phyloP scores from a whole-genome alignment of 2,113 vertebrate genomes.

The Menura novaehollandiae region DNA sequence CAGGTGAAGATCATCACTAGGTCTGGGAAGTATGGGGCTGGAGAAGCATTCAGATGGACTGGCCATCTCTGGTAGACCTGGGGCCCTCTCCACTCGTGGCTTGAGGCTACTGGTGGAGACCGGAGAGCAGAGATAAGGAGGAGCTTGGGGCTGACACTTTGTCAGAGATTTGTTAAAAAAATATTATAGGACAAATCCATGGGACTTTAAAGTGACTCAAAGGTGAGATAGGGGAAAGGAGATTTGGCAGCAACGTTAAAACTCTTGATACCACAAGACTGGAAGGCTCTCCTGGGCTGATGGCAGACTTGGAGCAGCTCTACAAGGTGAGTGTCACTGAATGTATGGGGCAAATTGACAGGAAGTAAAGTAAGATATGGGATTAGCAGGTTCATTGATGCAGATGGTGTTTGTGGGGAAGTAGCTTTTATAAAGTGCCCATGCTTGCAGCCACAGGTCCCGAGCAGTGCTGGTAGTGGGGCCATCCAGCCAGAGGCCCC shows the following conservation, averaged over 20 bases:
- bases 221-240: neutral
- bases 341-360: neutral
- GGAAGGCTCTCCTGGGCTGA: neutral
- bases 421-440: neutral
- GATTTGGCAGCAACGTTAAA: neutral
- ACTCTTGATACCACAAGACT: neutral
- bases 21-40: neutral
- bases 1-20: neutral
- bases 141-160: neutral
- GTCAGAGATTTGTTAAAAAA: neutral
- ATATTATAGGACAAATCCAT: neutral
- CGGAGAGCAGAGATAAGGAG: neutral
- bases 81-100: too few species aligned
- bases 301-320: neutral
- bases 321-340: neutral
- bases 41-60: neutral
- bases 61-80: neutral
- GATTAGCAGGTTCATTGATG: neutral
- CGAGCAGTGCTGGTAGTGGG: accelerated
- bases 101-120: neutral
- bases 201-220: neutral
- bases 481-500: too few species aligned
- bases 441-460: neutral
- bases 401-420: neutral
- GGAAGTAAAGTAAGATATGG: neutral